phyloP scores from a whole-genome alignment of 2,888 invertebrate genomes.

The Sarcophaga subvicina region DNA sequence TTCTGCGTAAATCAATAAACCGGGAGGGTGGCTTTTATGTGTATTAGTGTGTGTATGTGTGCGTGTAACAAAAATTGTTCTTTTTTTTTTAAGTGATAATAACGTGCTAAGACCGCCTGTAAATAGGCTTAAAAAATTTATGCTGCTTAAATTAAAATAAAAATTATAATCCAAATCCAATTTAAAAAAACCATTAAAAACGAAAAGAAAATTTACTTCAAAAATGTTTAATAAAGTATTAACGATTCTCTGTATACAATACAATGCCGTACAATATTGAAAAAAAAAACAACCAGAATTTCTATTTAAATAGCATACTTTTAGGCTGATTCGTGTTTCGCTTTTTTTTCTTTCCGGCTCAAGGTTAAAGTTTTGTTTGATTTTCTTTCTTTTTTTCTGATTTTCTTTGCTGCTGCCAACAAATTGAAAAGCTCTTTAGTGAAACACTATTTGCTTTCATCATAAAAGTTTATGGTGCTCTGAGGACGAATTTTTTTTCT shows the following conservation, averaged over 20 bases:
- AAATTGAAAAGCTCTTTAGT: conserved; percentile 59
- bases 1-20: conserved; percentile 70
- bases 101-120: conserved; percentile 44
- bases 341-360: conserved; percentile 58
- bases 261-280: background rate
- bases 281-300: conserved; percentile 6
- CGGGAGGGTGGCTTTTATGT: conserved; percentile 67
- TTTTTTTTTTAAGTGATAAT: background rate
- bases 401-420: conserved; percentile 17
- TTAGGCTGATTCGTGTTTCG: conserved; percentile 58
- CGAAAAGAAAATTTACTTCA: background rate
- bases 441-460: conserved; percentile 67
- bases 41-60: conserved; percentile 1
- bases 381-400: conserved; percentile 34
- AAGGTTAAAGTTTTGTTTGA: conserved; percentile 64
- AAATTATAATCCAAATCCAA: background rate
- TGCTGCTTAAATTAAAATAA: background rate
- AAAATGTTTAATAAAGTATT: background rate
- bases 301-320: conserved; percentile 62
- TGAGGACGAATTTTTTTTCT: conserved; percentile 43
- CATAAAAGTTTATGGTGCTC: conserved; percentile 60
- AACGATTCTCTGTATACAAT: background rate
- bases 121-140: conserved; percentile 48
- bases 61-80: too few species aligned
- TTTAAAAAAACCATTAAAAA: background rate